Conservation (phyloP, 2,888 invertebrate species). For the Stramonita haemastoma region DNA sequence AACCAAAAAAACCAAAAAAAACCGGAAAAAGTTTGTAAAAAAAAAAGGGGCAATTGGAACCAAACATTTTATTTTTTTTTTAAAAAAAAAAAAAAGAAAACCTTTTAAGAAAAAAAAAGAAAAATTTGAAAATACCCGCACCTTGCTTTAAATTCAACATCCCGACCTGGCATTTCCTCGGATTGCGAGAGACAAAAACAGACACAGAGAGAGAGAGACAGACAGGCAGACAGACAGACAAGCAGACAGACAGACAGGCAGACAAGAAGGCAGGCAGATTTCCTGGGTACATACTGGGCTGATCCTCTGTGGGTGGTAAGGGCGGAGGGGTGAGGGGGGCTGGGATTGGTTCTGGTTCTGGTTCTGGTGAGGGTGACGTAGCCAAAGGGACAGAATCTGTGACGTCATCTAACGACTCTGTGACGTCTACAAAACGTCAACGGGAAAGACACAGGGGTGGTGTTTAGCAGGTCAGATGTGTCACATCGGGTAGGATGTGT, state of each 20-base stretch:
- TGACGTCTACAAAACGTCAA: neutral
- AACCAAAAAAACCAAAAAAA: too few species aligned
- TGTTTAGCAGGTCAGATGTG: neutral
- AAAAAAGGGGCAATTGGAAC: too few species aligned
- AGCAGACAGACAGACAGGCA: neutral
- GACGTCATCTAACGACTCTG: neutral
- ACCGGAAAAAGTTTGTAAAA: too few species aligned
- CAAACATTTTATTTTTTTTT: too few species aligned
- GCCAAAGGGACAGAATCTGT: neutral
- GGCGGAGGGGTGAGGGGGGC: neutral
- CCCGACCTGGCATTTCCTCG: too few species aligned
- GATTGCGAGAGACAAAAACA: too few species aligned
- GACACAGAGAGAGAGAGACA: too few species aligned
- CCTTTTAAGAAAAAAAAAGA: too few species aligned
- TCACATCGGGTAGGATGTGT: neutral
- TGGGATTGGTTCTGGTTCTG: neutral
- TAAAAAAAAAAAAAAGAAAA: too few species aligned
- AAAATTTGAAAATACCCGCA: too few species aligned
- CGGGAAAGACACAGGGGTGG: neutral
- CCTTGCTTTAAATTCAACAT: too few species aligned
- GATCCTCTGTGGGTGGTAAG: neutral
- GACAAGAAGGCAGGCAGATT: neutral
- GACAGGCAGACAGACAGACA: neutral
- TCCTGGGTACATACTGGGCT: constrained; percentile 8
- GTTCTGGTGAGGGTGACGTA: neutral